Base-by-base conservation (phyloP, 2,113 vertebrate genomes). In the Ctenomys sociabilis region DNA sequence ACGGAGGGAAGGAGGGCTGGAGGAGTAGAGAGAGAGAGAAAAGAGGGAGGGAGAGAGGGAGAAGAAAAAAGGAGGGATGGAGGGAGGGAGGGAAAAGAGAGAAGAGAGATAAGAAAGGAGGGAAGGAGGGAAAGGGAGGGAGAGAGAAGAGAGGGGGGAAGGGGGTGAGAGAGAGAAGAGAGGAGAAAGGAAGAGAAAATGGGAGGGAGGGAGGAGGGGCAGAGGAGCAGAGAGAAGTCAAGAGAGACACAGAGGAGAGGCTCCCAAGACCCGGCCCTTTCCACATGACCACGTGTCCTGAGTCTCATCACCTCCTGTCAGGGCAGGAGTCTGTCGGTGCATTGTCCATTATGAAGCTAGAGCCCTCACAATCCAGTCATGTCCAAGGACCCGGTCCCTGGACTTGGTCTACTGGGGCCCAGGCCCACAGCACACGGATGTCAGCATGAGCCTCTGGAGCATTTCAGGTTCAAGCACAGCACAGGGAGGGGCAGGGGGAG, bases 81-180 rank as follows among this genome's bases (percentile, higher is more conserved):
- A 49, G 49, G 9, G 49, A 49, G 49, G 35, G 37, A 30, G 52
- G 68, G 30, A 45, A 28, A 28, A 3, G 35, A 40, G 63, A 80
- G 22, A 61, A 12, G 14, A 14, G 21, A 61, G 22, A 24, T 5
- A 22, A 21, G 19, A n/a, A 49, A 10, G 49, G 49, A 11, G 12
- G 7, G 6, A 13, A 54, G 54, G 14, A 1, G 14, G 54, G 16
- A 13, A 54, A 13, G 3, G 12, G 14, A 14, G 12, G 14, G 12
- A 14, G 12, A 14, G 1, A 14, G 12, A 13, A 54, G 52, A 54
- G 52, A 16, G 1, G 12, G 14, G 12, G 14, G 2, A 14, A 16
- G 14, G 2, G 14, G 12, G 3, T n/a, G n/a, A n/a, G n/a, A n/a
- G n/a, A n/a, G 7, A 49, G 49, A 10, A 4, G 49, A 8, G 6